Conservation (phyloP, 2,888 invertebrate genomes). For the Lepetodrilus schrolli region DNA sequence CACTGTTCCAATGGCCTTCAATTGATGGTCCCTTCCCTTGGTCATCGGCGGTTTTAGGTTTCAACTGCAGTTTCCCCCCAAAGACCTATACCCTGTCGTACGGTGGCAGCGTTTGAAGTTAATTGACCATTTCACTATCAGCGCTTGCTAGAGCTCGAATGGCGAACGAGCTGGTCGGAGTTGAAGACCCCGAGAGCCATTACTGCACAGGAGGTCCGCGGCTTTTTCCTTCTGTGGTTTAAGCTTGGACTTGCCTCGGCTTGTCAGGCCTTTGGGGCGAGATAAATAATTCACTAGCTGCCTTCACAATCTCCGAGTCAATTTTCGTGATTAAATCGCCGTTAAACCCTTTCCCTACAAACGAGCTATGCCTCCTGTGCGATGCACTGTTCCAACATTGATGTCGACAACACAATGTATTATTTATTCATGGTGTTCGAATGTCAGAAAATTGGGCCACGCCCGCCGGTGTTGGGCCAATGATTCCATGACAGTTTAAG, state of each 20-base stretch:
- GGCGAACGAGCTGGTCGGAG: too few relatives aligned
- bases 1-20: slow-evolving; percentile 2
- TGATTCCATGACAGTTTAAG: not conserved
- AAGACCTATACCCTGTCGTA: not conserved
- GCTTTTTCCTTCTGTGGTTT: too few relatives aligned
- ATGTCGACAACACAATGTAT: not conserved
- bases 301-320: slow-evolving; percentile 34
- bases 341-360: slow-evolving; percentile 26
- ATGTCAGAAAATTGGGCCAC: not conserved
- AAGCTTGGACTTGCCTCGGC: too few relatives aligned
- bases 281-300: slow-evolving; percentile 21
- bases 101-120: not conserved
- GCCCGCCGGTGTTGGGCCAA: not conserved
- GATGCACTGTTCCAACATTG: not conserved
- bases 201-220: too few relatives aligned
- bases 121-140: not conserved
- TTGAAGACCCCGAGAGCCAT: too few relatives aligned
- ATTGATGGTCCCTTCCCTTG: not conserved
- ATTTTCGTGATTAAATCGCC: slow-evolving; percentile 41
- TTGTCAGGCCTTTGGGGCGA: slow-evolving; percentile 14
- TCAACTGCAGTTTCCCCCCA: not conserved
- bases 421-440: not conserved
- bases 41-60: not conserved
- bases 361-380: not conserved
- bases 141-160: not conserved